phyloP scores from a whole-genome alignment of 2,797 vertebrate genomes.

The Calcarius lapponicus region DNA sequence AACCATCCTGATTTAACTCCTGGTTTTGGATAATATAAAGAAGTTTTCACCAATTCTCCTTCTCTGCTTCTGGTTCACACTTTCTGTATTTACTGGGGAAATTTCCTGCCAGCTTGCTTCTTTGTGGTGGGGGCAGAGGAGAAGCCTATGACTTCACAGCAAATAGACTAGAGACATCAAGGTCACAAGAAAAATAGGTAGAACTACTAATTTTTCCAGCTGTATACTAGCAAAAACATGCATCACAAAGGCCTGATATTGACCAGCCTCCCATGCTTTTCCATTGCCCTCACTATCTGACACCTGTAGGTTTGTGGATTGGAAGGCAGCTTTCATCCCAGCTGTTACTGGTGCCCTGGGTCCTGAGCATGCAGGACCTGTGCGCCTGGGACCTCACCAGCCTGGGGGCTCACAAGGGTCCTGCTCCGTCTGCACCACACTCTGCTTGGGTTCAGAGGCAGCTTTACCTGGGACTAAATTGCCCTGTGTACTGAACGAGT shows the following conservation, averaged over 20 bases:
- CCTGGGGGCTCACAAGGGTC: rapidly evolving
- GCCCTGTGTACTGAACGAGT: not conserved
- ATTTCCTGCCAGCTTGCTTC: not conserved
- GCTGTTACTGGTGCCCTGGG: not conserved
- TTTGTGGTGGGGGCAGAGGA: not conserved
- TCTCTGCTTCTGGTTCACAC: not conserved
- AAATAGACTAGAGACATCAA: not conserved
- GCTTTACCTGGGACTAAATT: not conserved
- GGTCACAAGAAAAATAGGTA: not conserved
- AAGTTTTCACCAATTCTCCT: not conserved
- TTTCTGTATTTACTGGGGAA: not conserved
- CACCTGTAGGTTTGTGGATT: not conserved
- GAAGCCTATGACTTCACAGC: not conserved
- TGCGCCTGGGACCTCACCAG: not conserved
- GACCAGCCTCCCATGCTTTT: not conserved
- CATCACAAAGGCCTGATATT: not conserved
- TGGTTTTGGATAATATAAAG: not conserved
- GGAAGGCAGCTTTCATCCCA: not conserved
- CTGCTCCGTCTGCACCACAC: not conserved
- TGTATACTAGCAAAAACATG: not conserved
- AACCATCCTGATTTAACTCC: not conserved
- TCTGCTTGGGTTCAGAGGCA: not conserved
- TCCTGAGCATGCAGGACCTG: not conserved
- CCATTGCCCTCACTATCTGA: not conserved
- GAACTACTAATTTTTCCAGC: not conserved